A percentile compares a stretch with the other conserved stretches of the same genome.
Conservation (phyloP, 1,140 invertebrate species). For the Ectropis grisescens region DNA sequence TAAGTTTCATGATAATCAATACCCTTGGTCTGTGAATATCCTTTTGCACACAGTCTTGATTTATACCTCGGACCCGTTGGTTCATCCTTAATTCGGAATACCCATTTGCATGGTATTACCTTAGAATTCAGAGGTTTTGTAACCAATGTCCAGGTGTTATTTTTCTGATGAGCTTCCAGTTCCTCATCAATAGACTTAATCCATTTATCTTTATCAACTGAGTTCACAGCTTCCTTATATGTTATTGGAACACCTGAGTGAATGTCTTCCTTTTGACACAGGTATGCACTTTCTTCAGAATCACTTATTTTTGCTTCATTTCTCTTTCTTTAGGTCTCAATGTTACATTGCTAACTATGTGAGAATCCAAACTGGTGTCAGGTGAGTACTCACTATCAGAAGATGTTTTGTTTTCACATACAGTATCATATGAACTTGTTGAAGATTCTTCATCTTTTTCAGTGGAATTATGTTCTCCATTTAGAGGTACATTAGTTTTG, state of each 20-base stretch:
- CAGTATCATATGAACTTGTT: too few species aligned
- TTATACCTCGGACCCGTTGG: constrained; percentile 16
- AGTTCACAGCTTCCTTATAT: constrained; percentile 11
- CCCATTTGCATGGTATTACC: constrained; percentile 34
- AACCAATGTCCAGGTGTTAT: constrained; percentile 27
- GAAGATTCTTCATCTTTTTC: constrained; percentile 1
- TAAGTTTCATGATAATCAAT: constrained; percentile 29
- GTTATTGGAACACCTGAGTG: constrained; percentile 8
- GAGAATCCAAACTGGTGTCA: too few species aligned
- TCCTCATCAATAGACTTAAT: constrained; percentile 23
- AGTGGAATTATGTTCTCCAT: too few species aligned
- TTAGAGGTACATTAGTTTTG: too few species aligned
- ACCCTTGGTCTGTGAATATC: constrained; percentile 16
- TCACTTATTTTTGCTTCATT: too few species aligned
- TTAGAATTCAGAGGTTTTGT: constrained; percentile 20
- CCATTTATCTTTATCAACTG: constrained; percentile 11
- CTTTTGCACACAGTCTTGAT: constrained; percentile 19
- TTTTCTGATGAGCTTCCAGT: constrained; percentile 19
- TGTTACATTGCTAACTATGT: too few species aligned
- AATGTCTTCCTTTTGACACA: too few species aligned
- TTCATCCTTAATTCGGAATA: constrained; percentile 32
- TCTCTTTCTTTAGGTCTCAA: too few species aligned
- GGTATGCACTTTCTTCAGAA: too few species aligned
- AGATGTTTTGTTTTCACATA: constrained; percentile 1
- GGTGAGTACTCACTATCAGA: constrained; percentile 13